phyloP scores from a whole-genome alignment of 1,140 invertebrate species.

The Schlechtendalia chinensis region DNA sequence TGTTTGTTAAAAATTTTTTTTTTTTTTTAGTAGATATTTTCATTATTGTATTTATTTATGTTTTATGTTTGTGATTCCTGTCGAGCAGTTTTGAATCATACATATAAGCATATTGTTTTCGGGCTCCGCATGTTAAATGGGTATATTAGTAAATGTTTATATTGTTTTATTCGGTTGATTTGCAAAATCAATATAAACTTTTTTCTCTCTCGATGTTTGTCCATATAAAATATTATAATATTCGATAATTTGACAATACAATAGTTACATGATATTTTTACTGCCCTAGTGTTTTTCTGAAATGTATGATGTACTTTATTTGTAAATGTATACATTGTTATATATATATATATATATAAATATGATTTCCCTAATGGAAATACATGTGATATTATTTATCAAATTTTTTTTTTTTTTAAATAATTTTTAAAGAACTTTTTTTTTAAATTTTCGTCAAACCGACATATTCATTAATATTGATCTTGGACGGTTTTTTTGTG shows the following conservation, averaged over 20 bases:
- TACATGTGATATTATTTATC: slow-evolving; percentile 33
- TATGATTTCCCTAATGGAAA: not conserved
- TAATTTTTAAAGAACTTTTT: not conserved
- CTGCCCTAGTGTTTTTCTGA: not conserved
- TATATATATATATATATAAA: not conserved
- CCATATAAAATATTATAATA: no score
- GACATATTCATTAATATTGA: no score
- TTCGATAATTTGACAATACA: no score
- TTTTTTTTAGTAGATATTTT: not conserved
- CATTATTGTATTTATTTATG: not conserved
- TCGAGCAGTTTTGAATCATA: not conserved
- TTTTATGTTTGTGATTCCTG: not conserved
- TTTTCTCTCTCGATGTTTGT: not conserved
- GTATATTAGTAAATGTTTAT: not conserved
- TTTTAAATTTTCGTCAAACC: not conserved
- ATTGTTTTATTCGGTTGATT: not conserved
- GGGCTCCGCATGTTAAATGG: not conserved
- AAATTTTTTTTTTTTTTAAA: not conserved
- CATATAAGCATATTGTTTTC: not conserved
- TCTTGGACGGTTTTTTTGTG: not conserved
- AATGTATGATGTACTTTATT: not conserved
- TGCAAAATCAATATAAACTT: not conserved
- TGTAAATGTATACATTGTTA: not conserved
- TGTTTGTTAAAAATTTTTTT: slow-evolving; percentile 14
- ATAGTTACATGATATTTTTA: not conserved